Evolutionary conservation across 2,113 vertebrate genomes (phyloP).

Genomic region (Nycticryphes semicollaris): DNA sequence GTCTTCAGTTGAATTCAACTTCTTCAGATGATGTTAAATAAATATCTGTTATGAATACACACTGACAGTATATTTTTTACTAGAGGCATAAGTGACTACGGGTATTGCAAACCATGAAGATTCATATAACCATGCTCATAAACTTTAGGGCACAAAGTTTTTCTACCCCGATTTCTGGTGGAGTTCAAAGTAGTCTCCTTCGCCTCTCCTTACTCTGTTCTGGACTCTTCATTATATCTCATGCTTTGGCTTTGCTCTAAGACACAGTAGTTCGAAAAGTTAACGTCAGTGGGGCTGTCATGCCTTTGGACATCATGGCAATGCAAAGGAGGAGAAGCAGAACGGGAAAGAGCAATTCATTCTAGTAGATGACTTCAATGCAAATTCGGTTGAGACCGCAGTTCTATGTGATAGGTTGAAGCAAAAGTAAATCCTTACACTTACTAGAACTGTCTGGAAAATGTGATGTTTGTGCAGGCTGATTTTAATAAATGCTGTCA

Average conservation of each 20-base stretch:
- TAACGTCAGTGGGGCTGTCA: background rate
- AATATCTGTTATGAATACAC: background rate
- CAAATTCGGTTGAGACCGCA: background rate
- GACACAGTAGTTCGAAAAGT: background rate
- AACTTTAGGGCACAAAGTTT: background rate
- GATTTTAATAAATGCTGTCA: background rate
- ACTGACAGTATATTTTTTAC: background rate
- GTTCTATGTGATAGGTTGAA: background rate
- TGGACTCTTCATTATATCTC: background rate
- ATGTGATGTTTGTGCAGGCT: background rate
- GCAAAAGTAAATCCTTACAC: background rate
- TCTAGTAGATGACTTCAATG: background rate
- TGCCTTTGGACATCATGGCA: background rate
- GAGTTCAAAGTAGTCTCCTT: background rate
- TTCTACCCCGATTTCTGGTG: background rate
- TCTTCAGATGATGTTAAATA: background rate
- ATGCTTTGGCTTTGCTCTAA: background rate
- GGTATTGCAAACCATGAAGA: background rate
- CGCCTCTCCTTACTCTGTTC: background rate
- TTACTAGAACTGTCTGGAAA: slow-evolving; percentile 1
- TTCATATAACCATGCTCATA: background rate
- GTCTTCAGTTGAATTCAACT: background rate
- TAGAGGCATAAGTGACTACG: fast-evolving
- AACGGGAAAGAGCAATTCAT: background rate
- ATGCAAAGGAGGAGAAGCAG: background rate